phyloP scores from a whole-genome alignment of 2,113 vertebrate genomes.

The Cnemophilus loriae region DNA sequence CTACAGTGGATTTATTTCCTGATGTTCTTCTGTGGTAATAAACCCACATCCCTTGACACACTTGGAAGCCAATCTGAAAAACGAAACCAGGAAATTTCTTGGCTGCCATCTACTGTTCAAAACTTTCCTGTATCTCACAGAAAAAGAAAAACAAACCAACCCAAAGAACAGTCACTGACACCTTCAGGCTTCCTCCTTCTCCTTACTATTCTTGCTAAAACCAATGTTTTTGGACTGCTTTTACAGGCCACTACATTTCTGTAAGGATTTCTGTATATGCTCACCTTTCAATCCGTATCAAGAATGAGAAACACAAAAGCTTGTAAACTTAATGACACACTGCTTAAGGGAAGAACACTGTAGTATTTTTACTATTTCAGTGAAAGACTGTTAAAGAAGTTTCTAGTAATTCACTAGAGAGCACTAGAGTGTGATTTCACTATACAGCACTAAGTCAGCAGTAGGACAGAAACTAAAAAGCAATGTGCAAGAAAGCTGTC shows the following conservation, averaged over 20 bases:
- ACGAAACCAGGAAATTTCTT: conserved; percentile 10
- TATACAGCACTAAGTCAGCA: neutral
- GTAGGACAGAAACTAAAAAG: neutral
- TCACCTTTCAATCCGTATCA: neutral
- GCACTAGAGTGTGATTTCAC: neutral
- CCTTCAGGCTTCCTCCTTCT: neutral
- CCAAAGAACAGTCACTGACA: neutral
- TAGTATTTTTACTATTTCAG: neutral
- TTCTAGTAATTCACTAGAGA: neutral
- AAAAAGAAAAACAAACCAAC: neutral
- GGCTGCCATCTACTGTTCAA: conserved; percentile 63
- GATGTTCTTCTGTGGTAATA: neutral
- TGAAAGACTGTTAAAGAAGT: neutral
- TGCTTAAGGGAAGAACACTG: neutral
- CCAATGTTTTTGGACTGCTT: neutral
- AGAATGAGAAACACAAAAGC: neutral
- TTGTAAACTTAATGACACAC: neutral
- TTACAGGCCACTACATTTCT: neutral
- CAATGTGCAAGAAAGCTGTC: neutral
- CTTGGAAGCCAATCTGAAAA: neutral
- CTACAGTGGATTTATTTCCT: conserved; percentile 9
- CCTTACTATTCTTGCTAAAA: neutral
- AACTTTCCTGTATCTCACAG: neutral
- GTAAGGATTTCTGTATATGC: neutral
- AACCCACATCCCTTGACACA: neutral